Percentiles rank a stretch among this genome's conserved stretches.
phyloP scores from a whole-genome alignment of 2,888 invertebrate genomes.

The Leptothorax acervorum region DNA sequence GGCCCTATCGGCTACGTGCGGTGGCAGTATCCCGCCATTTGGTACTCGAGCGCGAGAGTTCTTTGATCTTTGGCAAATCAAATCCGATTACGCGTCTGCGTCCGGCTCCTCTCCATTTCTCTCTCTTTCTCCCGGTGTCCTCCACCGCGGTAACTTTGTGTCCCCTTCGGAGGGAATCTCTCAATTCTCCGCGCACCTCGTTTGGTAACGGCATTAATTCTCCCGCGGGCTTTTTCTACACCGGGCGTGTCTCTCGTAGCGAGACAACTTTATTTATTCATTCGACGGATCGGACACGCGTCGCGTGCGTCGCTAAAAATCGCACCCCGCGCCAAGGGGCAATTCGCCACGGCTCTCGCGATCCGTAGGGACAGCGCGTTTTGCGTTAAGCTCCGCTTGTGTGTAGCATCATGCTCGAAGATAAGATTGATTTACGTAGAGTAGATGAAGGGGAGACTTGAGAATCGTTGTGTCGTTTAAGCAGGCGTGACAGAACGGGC shows the following conservation, averaged over 20 bases:
- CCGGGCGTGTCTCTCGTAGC: conserved; percentile 49
- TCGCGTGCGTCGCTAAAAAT: conserved; percentile 71
- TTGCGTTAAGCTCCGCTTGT: conserved; percentile 32
- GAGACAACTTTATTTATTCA: conserved; percentile 79
- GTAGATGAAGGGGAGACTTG: conserved; percentile 2
- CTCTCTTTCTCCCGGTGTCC: neutral
- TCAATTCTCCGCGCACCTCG: conserved; percentile 16
- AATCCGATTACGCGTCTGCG: conserved; percentile 81
- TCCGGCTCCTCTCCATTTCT: conserved; percentile 48
- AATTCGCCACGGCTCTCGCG: conserved; percentile 73
- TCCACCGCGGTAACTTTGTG: neutral
- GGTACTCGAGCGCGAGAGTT: conserved; percentile 74
- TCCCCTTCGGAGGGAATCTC: neutral
- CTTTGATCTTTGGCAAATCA: conserved; percentile 84
- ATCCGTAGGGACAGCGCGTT: conserved; percentile 23
- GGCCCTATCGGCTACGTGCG: conserved; percentile 70
- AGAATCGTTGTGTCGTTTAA: conserved; percentile 50
- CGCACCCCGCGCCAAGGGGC: conserved; percentile 59
- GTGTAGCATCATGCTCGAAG: conserved; percentile 28
- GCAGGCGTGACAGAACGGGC: conserved; percentile 51
- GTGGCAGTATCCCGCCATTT: conserved; percentile 66
- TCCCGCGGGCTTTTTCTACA: conserved; percentile 6
- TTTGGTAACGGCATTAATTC: conserved; percentile 48
- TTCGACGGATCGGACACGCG: conserved; percentile 80
- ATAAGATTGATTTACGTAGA: conserved; percentile 40